Base-by-base conservation (phyloP, 2,797 vertebrate species). In the Macropodus opercularis region DNA sequence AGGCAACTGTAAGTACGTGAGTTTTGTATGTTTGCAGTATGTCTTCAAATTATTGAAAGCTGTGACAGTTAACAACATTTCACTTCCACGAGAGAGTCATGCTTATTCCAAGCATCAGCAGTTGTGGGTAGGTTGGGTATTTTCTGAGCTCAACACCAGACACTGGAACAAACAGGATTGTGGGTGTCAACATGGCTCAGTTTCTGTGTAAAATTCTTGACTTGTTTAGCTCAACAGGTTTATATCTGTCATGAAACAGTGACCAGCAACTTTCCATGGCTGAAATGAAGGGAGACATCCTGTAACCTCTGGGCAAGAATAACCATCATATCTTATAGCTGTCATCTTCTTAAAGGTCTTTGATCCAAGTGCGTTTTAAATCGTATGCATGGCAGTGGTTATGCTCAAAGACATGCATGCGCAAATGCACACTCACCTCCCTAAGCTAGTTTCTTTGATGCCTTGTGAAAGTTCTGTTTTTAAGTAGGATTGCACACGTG, bases 1-100 rank as follows among this genome's bases (percentile, higher is more conserved):
- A 87, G 59, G 81, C 90, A 19, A 94, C 94, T 0, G 97, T 98
- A 79, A 94, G 95, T 90, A 50, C 17, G 38, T 22, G 2, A 3
- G 26, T 32, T 15, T 2, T 15, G 12, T 17, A 8, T 23, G 9
- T 27, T 17, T 8, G 26, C 4, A 14, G n/a, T n/a, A n/a, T n/a
- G n/a, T n/a, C n/a, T n/a, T n/a, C n/a, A n/a, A n/a, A n/a, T n/a
- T n/a, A n/a, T n/a, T n/a, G n/a, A n/a, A n/a, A n/a, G 34, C 10
- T 7, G 6, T 27, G 26, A 5, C 26, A 27, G 7, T 27, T 27
- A 24, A 24, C 3, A 24, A 18, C 23, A 32, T 3, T 51, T 53
- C 23, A 15, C 42, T 18, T 21, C 41, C n/a, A 59, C 40, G 34
- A 21, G 24, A 24, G 4, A 1, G 27, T 58, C 18, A 24, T 54